Evolutionary conservation across 64 coral and sea anemone species (phyloP).

Genomic region (Actinia tenebrosa): DNA sequence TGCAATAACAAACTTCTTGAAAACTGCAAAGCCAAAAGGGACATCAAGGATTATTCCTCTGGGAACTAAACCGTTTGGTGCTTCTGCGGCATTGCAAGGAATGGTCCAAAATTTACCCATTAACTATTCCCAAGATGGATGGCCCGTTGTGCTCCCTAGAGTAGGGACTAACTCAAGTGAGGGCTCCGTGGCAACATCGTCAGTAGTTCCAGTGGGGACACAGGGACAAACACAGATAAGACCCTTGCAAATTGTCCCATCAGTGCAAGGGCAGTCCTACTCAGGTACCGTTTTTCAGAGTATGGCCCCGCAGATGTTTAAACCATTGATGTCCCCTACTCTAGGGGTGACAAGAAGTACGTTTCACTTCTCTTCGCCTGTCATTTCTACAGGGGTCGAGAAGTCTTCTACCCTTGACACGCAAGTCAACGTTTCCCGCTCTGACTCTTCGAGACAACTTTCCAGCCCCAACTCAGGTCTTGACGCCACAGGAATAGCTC

Average conservation of each 20-base stretch:
- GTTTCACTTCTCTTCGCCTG: constrained; percentile 18
- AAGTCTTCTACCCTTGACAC: background rate
- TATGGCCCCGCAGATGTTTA: background rate
- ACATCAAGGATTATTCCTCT: background rate
- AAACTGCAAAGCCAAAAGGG: background rate
- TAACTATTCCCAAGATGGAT: background rate
- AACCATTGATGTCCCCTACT: constrained; percentile 25
- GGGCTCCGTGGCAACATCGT: background rate
- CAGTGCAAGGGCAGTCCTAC: background rate
- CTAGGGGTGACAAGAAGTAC: background rate
- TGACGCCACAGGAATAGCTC: background rate
- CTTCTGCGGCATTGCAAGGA: constrained; percentile 7
- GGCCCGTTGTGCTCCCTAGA: background rate
- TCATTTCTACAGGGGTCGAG: background rate
- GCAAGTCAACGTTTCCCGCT: background rate
- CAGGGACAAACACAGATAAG: background rate
- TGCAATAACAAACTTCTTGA: background rate
- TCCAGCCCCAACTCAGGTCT: background rate
- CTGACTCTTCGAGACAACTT: background rate
- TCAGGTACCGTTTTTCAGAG: background rate
- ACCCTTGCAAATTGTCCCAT: background rate
- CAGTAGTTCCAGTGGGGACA: background rate
- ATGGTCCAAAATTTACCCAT: background rate
- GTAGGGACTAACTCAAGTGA: background rate
- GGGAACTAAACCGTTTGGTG: constrained; percentile 1